These are phyloP conservation scores for Erpornis zantholeuca DNA, from an alignment of 2,113 vertebrate species.

Conservation along the genomic window DNA sequence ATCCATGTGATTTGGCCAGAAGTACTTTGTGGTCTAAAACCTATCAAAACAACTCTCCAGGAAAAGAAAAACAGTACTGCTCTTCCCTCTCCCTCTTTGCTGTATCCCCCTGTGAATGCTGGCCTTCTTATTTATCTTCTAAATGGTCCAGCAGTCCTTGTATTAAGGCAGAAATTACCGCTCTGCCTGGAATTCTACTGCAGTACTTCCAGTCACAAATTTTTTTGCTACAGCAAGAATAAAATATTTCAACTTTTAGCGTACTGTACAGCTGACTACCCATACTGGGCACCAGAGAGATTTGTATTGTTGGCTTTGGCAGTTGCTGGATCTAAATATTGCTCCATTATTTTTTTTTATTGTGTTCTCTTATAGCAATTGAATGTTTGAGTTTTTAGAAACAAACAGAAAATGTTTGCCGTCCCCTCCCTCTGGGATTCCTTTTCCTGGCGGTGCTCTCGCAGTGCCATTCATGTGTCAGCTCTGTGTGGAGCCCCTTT, in stretches of 20 bases:
- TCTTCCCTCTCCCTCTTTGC: background rate
- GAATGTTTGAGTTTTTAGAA: background rate
- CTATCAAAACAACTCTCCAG: background rate
- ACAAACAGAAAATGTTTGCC: background rate
- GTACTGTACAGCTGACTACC: background rate
- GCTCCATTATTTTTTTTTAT: background rate
- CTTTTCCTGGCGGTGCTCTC: background rate
- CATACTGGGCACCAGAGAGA: background rate
- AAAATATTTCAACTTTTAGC: background rate
- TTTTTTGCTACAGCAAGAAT: background rate
- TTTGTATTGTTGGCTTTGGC: constrained; percentile 9
- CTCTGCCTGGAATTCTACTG: background rate
- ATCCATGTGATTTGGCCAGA: background rate
- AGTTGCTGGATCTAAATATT: background rate
- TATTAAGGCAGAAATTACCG: background rate
- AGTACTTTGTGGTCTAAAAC: background rate
- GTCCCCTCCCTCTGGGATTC: background rate
- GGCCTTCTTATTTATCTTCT: background rate
- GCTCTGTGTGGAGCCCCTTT: background rate
- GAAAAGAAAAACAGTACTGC: background rate
- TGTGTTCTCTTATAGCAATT: background rate
- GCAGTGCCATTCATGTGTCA: background rate
- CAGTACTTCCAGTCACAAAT: background rate
- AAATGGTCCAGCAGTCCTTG: background rate
- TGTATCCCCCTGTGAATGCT: background rate